These are phyloP conservation scores for Tribolium castaneum DNA, from an alignment of 1,140 invertebrate species.

Conservation along the genomic window DNA sequence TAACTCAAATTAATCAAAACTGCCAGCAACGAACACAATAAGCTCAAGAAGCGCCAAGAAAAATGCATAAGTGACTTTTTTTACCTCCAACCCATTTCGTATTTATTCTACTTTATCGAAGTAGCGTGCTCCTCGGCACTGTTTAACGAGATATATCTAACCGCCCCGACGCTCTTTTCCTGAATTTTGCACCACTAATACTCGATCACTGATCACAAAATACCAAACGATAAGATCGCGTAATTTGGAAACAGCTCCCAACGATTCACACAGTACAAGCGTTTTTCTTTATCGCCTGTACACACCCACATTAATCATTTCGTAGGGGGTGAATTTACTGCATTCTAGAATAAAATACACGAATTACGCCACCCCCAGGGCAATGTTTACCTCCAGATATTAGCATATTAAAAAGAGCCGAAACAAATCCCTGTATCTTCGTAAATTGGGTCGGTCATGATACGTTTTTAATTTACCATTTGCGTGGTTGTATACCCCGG, in stretches of 20 bases:
- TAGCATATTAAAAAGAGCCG: not conserved
- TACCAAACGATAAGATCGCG: too few species aligned
- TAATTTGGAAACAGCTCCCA: too few species aligned
- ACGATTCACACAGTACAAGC: not conserved
- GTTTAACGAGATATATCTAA: not conserved
- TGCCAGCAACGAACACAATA: not conserved
- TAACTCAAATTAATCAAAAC: not conserved
- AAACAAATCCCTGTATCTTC: not conserved
- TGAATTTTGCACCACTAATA: not conserved
- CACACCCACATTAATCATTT: slow-evolving; percentile 18
- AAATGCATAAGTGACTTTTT: not conserved
- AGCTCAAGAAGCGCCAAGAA: not conserved
- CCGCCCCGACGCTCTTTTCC: not conserved
- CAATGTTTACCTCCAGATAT: slow-evolving; percentile 1
- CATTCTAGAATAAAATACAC: not conserved
- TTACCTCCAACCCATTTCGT: not conserved
- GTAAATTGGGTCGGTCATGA: slow-evolving; percentile 9
- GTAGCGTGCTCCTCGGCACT: not conserved
- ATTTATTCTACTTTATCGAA: not conserved
- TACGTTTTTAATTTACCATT: slow-evolving; percentile 25
- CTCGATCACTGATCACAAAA: not conserved
- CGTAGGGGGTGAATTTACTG: not conserved
- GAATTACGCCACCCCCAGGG: not conserved
- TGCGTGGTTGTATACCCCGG: not conserved
- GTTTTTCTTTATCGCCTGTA: not conserved